Percentiles rank a stretch among this genome's conserved stretches.
These are phyloP conservation scores for Microctenopoma stevenorrisi DNA, from an alignment of 2,797 vertebrate species.

Conservation along the genomic window DNA sequence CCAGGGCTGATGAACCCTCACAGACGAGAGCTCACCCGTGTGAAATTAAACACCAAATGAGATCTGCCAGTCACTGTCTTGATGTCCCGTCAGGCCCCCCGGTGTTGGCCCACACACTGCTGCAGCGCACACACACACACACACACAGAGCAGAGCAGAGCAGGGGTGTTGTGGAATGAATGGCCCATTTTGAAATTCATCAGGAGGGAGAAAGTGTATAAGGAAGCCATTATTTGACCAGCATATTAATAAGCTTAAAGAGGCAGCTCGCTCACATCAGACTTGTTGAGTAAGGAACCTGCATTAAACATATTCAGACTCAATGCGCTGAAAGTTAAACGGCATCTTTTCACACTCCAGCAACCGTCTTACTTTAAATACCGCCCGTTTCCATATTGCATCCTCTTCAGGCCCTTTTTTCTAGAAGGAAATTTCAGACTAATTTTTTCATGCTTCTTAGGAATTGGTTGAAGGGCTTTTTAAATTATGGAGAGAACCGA, in stretches of 20 bases:
- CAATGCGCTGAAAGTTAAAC: constrained; percentile 34
- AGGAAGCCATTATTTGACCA: constrained; percentile 64
- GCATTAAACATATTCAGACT: constrained; percentile 28
- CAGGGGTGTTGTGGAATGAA: constrained; percentile 42
- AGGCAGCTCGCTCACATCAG: constrained; percentile 36
- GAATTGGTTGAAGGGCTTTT: constrained; percentile 20
- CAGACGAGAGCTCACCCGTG: constrained; percentile 61
- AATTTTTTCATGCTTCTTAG: not conserved
- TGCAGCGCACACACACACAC: constrained; percentile 8
- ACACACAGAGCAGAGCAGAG: constrained; percentile 16
- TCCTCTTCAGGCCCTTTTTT: not conserved
- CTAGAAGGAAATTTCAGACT: not conserved
- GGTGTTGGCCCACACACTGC: constrained; percentile 52
- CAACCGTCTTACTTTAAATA: constrained; percentile 6
- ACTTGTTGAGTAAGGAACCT: constrained; percentile 26
- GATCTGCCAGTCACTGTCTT: constrained; percentile 77
- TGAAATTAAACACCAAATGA: constrained; percentile 81
- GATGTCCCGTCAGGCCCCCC: constrained; percentile 62
- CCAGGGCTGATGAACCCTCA: constrained; percentile 53
- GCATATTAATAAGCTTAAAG: constrained; percentile 71
- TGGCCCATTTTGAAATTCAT: constrained; percentile 60
- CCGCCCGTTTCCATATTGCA: constrained; percentile 5
- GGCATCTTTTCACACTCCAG: constrained; percentile 6
- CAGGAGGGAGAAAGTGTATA: constrained; percentile 43
- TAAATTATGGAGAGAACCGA: constrained; percentile 19